A percentile compares a stretch with the other conserved stretches of the same genome.
Conservation (phyloP, 2,888 invertebrate species). For the Eupeodes latifasciatus region DNA sequence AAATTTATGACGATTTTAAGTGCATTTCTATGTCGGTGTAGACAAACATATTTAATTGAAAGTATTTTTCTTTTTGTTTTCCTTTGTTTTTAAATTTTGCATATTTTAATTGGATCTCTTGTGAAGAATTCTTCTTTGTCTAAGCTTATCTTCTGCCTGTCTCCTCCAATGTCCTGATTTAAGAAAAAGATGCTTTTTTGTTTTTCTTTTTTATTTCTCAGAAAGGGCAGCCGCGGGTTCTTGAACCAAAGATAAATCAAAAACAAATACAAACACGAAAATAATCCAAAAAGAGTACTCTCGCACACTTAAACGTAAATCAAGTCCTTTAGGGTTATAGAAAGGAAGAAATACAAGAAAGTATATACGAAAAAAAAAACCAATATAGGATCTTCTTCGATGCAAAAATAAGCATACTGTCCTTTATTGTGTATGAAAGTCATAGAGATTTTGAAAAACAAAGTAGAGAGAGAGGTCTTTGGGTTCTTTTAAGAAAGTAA, state of each 20-base stretch:
- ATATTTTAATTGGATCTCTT: slow-evolving; percentile 71
- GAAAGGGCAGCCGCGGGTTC: neutral
- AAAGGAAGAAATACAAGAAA: slow-evolving; percentile 36
- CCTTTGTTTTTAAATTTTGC: slow-evolving; percentile 46
- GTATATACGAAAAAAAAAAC: neutral
- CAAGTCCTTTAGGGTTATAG: slow-evolving; percentile 51
- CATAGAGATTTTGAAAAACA: neutral
- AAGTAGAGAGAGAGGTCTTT: neutral
- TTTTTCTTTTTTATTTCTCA: neutral
- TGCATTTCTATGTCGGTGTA: slow-evolving; percentile 9
- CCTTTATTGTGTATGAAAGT: neutral
- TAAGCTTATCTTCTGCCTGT: slow-evolving; percentile 50
- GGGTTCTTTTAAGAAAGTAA: slow-evolving; percentile 4
- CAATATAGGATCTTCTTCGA: neutral
- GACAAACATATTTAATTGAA: neutral
- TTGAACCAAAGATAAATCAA: slow-evolving; percentile 11
- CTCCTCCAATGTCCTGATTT: slow-evolving; percentile 31
- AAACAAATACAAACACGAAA: slow-evolving; percentile 8
- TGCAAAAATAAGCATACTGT: neutral
- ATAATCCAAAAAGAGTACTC: slow-evolving; percentile 17
- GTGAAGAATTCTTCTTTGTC: slow-evolving; percentile 40
- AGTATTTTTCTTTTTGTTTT: neutral
- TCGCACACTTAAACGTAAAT: slow-evolving; percentile 51
- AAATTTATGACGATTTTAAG: slow-evolving; percentile 3
- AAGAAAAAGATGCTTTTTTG: slow-evolving; percentile 7